Percentiles rank a stretch among this genome's conserved stretches.
Evolutionary conservation across 2,888 invertebrate genomes (phyloP).

Genomic region (Drosophila leonis): DNA sequence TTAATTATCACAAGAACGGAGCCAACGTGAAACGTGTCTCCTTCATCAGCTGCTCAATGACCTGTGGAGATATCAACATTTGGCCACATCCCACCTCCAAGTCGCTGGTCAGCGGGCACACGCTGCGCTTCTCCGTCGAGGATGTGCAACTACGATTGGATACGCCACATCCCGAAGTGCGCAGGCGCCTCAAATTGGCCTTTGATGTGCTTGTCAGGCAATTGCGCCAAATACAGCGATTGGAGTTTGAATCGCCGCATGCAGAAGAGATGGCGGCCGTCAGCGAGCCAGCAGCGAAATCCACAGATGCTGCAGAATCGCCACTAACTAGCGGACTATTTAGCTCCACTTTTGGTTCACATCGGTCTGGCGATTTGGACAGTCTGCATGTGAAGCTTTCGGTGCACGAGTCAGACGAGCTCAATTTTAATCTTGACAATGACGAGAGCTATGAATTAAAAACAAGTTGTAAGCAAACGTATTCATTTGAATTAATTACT

Average conservation of each 20-base stretch:
- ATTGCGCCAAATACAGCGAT: slow-evolving; percentile 81
- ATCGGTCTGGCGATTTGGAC: slow-evolving; percentile 81
- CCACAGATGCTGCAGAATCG: slow-evolving; percentile 29
- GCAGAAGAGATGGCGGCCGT: slow-evolving; percentile 34
- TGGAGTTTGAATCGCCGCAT: slow-evolving; percentile 61
- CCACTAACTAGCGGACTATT: slow-evolving; percentile 52
- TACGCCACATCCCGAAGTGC: slow-evolving; percentile 81
- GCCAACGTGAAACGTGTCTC: slow-evolving; percentile 86
- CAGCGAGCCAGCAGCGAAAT: slow-evolving; percentile 45
- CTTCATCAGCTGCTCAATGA: slow-evolving; percentile 91
- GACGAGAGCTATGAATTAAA: slow-evolving; percentile 92
- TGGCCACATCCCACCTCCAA: slow-evolving; percentile 93
- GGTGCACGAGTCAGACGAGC: slow-evolving; percentile 87
- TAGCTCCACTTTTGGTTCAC: slow-evolving; percentile 63
- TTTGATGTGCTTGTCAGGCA: slow-evolving; percentile 84
- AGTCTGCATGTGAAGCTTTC: slow-evolving; percentile 85
- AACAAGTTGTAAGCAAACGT: slow-evolving; percentile 85
- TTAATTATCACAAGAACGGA: slow-evolving; percentile 72
- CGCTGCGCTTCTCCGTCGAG: slow-evolving; percentile 86
- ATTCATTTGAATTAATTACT: background rate
- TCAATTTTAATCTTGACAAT: slow-evolving; percentile 88
- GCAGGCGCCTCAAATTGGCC: slow-evolving; percentile 76
- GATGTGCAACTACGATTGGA: slow-evolving; percentile 81
- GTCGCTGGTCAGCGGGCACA: slow-evolving; percentile 88
- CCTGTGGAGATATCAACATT: slow-evolving; percentile 89